Evolutionary conservation across 2,888 invertebrate genomes (phyloP).

Genomic region (Agonopterix subpropinquella): DNA sequence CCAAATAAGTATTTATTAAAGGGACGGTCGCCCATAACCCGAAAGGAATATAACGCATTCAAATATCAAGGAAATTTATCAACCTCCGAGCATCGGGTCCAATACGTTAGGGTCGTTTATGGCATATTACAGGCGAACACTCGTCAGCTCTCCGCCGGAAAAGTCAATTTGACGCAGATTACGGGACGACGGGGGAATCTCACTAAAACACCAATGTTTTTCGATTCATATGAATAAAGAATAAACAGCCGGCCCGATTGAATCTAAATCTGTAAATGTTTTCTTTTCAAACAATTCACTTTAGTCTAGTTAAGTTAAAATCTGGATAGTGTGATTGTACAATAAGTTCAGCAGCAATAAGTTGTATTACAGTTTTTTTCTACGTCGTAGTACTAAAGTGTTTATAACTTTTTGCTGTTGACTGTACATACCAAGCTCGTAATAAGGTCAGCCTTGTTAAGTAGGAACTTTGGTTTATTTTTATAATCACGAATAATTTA

Average conservation of each 20-base stretch:
- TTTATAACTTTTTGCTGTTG: too few species aligned
- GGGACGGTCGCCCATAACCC: slow-evolving; percentile 48
- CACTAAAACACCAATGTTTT: slow-evolving; percentile 51
- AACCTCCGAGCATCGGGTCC: slow-evolving; percentile 59
- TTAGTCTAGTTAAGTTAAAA: too few species aligned
- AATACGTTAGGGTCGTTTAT: slow-evolving; percentile 70
- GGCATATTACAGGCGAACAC: slow-evolving; percentile 63
- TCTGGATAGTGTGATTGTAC: too few species aligned
- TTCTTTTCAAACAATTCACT: neutral
- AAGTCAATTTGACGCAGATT: slow-evolving; percentile 72
- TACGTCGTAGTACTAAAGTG: too few species aligned
- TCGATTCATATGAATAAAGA: slow-evolving; percentile 44
- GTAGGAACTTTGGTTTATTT: too few species aligned
- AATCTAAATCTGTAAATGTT: neutral
- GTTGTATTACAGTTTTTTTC: too few species aligned
- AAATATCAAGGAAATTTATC: slow-evolving; percentile 71
- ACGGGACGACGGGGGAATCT: slow-evolving; percentile 51
- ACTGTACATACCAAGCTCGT: too few species aligned
- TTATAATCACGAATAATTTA: too few species aligned
- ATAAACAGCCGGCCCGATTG: slow-evolving; percentile 1
- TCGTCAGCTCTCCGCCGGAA: slow-evolving; percentile 66
- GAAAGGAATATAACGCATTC: slow-evolving; percentile 66
- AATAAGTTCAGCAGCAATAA: too few species aligned
- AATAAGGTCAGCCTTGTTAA: too few species aligned
- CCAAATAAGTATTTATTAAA: slow-evolving; percentile 49